Percentiles rank a stretch among this genome's conserved stretches.
Conservation (phyloP, 2,888 invertebrate genomes). For the Julus scandinavius region DNA sequence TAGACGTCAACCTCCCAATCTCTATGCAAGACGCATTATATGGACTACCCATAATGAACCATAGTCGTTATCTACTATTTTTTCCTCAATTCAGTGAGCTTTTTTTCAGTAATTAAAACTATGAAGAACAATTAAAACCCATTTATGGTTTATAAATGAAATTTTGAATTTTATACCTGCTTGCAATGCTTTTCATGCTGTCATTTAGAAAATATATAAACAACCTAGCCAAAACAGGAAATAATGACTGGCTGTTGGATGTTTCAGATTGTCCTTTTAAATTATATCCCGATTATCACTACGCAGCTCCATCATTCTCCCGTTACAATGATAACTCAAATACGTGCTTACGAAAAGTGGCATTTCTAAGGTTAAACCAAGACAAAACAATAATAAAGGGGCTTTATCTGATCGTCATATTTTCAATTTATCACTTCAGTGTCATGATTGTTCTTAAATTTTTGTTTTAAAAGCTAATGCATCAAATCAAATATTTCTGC, state of each 20-base stretch:
- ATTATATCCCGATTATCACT: too few species aligned
- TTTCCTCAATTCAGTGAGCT: background rate
- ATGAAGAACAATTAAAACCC: background rate
- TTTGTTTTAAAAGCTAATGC: background rate
- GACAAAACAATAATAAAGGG: background rate
- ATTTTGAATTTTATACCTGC: background rate
- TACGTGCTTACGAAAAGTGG: too few species aligned
- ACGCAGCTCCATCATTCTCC: too few species aligned
- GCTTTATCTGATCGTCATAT: background rate
- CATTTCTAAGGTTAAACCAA: background rate
- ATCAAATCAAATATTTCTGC: background rate
- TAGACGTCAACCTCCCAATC: background rate
- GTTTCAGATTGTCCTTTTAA: too few species aligned
- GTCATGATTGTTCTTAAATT: background rate
- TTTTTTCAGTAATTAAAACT: constrained; percentile 1
- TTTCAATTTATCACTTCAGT: background rate
- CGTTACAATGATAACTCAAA: too few species aligned
- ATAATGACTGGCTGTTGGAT: too few species aligned
- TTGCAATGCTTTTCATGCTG: too few species aligned
- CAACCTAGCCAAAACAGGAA: too few species aligned
- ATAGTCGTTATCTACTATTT: background rate
- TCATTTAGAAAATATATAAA: too few species aligned
- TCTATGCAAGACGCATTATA: background rate
- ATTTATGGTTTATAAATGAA: background rate
- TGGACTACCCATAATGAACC: background rate